A percentile compares a stretch with the other conserved stretches of the same genome.
Conservation (phyloP, 2,797 vertebrate species). For the Chelmon rostratus region DNA sequence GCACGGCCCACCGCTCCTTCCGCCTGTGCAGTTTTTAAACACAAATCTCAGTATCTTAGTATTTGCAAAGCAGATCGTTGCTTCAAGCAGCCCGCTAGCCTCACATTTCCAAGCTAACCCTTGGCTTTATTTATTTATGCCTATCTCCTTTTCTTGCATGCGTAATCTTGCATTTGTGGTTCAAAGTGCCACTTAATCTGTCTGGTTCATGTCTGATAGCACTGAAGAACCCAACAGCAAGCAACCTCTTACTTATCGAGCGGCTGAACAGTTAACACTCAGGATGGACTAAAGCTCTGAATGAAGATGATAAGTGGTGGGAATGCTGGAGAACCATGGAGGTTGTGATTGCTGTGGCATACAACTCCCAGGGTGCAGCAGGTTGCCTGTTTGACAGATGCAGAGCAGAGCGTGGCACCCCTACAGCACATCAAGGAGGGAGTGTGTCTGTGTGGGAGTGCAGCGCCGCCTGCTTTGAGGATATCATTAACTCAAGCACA, state of each 20-base stretch:
- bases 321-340: constrained; percentile 1
- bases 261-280: background rate
- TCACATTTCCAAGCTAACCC: constrained; percentile 29
- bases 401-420: constrained; percentile 35
- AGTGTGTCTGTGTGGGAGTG: constrained; percentile 30
- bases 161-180: constrained; percentile 48
- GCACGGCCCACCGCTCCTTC: constrained; percentile 1
- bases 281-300: constrained; percentile 19
- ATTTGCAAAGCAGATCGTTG: constrained; percentile 7
- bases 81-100: constrained; percentile 32
- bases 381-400: constrained; percentile 49
- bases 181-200: constrained; percentile 5
- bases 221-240: background rate
- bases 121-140: constrained; percentile 37
- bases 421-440: constrained; percentile 39
- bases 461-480: constrained; percentile 50
- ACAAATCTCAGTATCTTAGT: constrained; percentile 19
- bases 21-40: background rate
- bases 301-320: constrained; percentile 15
- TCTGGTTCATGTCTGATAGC: constrained; percentile 18
- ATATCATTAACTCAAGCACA: constrained; percentile 55
- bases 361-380: constrained; percentile 24
- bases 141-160: constrained; percentile 19
- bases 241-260: background rate
- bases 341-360: constrained; percentile 27